Percentiles rank a stretch among this genome's conserved stretches.
Evolutionary conservation across 2,888 invertebrate genomes (phyloP).

Genomic region (Frankliniella fusca): DNA sequence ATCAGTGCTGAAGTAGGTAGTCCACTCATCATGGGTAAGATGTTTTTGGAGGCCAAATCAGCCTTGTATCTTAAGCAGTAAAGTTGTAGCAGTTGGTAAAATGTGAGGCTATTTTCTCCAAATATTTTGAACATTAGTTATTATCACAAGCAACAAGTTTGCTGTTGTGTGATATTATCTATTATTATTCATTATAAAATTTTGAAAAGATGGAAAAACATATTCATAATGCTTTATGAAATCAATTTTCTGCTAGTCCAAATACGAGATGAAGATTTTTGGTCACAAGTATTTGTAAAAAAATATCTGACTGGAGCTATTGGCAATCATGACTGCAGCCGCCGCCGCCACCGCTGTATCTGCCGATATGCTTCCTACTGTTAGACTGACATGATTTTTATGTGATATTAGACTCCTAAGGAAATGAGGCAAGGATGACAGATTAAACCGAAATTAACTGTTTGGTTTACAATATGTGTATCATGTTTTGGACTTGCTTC

Average conservation of each 20-base stretch:
- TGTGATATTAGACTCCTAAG: conserved; percentile 17
- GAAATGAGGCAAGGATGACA: neutral
- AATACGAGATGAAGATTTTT: no score
- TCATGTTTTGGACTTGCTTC: conserved; percentile 23
- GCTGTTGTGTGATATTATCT: neutral
- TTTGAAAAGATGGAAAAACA: neutral
- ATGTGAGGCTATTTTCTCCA: no score
- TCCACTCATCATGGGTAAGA: no score
- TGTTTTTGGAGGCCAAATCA: no score
- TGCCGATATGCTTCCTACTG: neutral
- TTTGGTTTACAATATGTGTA: neutral
- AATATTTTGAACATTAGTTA: no score
- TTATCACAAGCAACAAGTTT: neutral
- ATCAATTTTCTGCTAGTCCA: no score
- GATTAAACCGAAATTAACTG: neutral
- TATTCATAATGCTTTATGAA: neutral
- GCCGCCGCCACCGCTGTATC: neutral
- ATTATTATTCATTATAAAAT: neutral
- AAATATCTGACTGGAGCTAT: neutral
- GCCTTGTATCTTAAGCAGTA: no score
- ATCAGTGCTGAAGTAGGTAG: no score
- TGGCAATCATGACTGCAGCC: conserved; percentile 16
- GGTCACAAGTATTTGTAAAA: no score
- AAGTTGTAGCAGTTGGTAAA: no score
- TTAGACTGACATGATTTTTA: conserved; percentile 16